These are phyloP conservation scores for Sander lucioperca DNA, from an alignment of 2,113 vertebrate species.

Conservation along the genomic window DNA sequence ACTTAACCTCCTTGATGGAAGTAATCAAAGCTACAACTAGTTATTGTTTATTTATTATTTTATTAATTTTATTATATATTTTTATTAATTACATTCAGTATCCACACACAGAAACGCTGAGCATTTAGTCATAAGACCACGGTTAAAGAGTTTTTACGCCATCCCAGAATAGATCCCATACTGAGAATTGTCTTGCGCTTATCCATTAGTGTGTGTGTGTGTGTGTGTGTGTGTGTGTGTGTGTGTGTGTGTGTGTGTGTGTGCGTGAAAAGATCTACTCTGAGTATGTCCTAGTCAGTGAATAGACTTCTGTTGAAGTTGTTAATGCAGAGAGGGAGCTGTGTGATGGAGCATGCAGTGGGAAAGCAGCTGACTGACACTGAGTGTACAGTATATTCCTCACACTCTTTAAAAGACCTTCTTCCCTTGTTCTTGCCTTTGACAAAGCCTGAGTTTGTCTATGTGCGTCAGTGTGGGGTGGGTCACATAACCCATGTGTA, in stretches of 20 bases:
- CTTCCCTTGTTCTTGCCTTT: slow-evolving; percentile 26
- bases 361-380: slow-evolving; percentile 66
- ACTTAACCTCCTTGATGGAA: neutral
- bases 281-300: slow-evolving; percentile 36
- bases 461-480: slow-evolving; percentile 1
- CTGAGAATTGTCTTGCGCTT: slow-evolving; percentile 63
- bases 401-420: slow-evolving; percentile 29
- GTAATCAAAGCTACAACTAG: neutral
- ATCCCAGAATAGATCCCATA: slow-evolving; percentile 66
- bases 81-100: slow-evolving; percentile 20
- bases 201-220: slow-evolving; percentile 31
- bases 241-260: slow-evolving; percentile 27
- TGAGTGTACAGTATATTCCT: slow-evolving; percentile 11
- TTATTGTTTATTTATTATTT: too few relatives aligned
- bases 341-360: slow-evolving; percentile 49
- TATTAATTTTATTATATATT: too few relatives aligned
- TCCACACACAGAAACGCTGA: slow-evolving; percentile 28
- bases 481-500: slow-evolving; percentile 20
- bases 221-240: neutral
- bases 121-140: slow-evolving; percentile 64
- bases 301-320: slow-evolving; percentile 60
- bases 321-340: slow-evolving; percentile 35
- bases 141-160: slow-evolving; percentile 56
- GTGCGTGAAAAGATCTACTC: slow-evolving; percentile 46
- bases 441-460: slow-evolving; percentile 17